Evolutionary conservation across 35 echinoderm and acorn worm species (phyloP).

Genomic region (Strongylocentrotus purpuratus): DNA sequence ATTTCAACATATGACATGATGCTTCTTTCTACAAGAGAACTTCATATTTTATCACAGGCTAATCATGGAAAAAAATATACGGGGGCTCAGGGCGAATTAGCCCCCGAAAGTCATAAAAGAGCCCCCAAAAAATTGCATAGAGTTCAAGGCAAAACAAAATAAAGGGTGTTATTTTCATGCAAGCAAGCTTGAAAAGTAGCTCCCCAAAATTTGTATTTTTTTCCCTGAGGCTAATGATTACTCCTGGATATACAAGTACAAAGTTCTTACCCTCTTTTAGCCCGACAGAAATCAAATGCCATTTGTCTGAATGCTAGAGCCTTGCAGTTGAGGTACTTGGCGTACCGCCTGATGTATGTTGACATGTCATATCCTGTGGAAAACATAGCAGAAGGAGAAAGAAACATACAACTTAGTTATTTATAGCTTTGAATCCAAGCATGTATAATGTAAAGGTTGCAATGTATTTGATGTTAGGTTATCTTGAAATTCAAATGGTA

Average conservation of each 20-base stretch:
- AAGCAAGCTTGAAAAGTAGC: too few species aligned
- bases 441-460: not conserved
- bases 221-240: too few species aligned
- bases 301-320: constrained; percentile 90
- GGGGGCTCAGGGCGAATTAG: too few species aligned
- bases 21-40: too few species aligned
- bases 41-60: too few species aligned
- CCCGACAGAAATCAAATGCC: constrained; percentile 97
- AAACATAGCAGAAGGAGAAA: not conserved
- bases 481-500: not conserved
- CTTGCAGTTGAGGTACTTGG: constrained; percentile 97
- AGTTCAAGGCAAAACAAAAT: too few species aligned
- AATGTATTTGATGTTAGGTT: not conserved
- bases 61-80: too few species aligned
- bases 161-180: too few species aligned
- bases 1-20: too few species aligned
- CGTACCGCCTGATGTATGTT: constrained; percentile 87
- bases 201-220: too few species aligned
- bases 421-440: not conserved
- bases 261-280: constrained; percentile 92
- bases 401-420: not conserved
- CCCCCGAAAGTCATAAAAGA: too few species aligned
- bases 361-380: constrained; percentile 93
- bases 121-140: too few species aligned
- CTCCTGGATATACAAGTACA: not conserved